These are phyloP conservation scores for Sylvietta virens DNA, from an alignment of 2,113 vertebrate species.

Conservation along the genomic window DNA sequence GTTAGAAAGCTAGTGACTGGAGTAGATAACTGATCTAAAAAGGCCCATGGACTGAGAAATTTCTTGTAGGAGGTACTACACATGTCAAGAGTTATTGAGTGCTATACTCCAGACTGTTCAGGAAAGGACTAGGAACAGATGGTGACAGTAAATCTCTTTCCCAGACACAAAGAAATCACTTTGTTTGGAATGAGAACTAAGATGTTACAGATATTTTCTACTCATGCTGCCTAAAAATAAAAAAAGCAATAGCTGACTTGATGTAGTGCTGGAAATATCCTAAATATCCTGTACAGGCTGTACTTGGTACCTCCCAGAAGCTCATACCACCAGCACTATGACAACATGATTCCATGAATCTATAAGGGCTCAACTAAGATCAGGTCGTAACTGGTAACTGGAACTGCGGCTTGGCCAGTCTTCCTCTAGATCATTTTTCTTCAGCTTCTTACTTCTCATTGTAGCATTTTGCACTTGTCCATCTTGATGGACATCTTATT, in stretches of 20 bases:
- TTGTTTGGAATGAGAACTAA: neutral
- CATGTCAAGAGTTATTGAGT: neutral
- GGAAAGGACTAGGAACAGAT: neutral
- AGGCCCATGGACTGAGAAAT: neutral
- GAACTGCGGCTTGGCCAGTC: neutral
- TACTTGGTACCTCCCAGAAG: neutral
- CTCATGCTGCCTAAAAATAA: neutral
- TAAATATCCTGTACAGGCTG: neutral
- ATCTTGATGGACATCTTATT: neutral
- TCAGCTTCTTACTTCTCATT: neutral
- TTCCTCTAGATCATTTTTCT: neutral
- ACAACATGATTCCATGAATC: neutral
- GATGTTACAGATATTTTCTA: neutral
- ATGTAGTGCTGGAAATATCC: neutral
- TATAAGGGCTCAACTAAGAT: neutral
- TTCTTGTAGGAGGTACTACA: neutral
- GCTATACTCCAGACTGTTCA: neutral
- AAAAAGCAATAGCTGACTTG: neutral
- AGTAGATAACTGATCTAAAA: neutral
- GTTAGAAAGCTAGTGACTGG: fast-evolving
- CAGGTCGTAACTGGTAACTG: neutral
- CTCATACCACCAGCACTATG: neutral
- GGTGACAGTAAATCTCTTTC: neutral
- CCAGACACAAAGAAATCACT: neutral
- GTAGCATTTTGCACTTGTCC: neutral